Conservation (phyloP, 2,797 vertebrate genomes). For the Microctenopoma steveboyesi region DNA sequence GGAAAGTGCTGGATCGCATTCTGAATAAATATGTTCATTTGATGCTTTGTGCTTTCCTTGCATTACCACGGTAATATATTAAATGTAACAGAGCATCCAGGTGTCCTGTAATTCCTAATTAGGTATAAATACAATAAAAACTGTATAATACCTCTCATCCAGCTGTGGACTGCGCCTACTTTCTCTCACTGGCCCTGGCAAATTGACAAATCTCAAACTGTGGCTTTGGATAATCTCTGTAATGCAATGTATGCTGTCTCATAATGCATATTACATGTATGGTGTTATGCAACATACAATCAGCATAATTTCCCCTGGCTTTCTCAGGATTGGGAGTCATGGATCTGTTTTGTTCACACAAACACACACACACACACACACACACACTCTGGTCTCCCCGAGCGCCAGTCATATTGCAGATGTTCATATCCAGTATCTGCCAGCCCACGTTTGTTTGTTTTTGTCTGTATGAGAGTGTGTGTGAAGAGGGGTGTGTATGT, state of each 20-base stretch:
- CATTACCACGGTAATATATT: neutral
- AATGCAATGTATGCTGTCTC: conserved; percentile 70
- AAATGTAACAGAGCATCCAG: conserved; percentile 4
- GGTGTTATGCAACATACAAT: conserved; percentile 65
- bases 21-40: neutral
- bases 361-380: conserved; percentile 1
- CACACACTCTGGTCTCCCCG: conserved; percentile 18
- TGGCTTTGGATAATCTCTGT: conserved; percentile 57
- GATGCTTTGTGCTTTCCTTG: neutral
- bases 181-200: conserved; percentile 49
- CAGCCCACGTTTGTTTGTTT: conserved; percentile 59
- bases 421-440: conserved; percentile 67
- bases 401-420: conserved; percentile 65
- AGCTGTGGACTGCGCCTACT: conserved; percentile 9
- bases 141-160: neutral
- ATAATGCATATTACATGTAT: conserved; percentile 63
- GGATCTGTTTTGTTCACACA: conserved; percentile 36
- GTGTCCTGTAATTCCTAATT: conserved; percentile 27
- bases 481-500: conserved; percentile 30
- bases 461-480: conserved; percentile 9
- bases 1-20: conserved; percentile 10
- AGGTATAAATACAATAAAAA: conserved; percentile 18
- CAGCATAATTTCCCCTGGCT: conserved; percentile 48
- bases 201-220: conserved; percentile 19
- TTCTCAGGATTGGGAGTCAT: conserved; percentile 42